Evolutionary conservation across 1,140 invertebrate genomes (phyloP).

Genomic region (Glossosoma conforme): DNA sequence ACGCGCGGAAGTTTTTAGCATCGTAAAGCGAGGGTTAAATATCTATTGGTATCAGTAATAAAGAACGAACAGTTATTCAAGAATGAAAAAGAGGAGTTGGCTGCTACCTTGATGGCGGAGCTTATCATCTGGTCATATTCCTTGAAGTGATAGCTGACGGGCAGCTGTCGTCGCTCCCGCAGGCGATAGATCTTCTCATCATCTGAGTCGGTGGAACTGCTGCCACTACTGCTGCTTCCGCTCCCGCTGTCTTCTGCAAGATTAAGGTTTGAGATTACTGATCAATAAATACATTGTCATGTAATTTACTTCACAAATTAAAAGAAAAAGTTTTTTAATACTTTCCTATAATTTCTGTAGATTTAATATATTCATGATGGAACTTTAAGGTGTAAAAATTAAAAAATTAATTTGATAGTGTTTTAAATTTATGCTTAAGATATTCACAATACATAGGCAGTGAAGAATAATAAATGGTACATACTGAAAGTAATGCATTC

Average conservation of each 20-base stretch:
- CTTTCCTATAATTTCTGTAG: too few relatives aligned
- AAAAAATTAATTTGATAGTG: constrained; percentile 2
- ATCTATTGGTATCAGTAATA: too few relatives aligned
- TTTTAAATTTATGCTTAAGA: constrained; percentile 1
- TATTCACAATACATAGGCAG: too few relatives aligned
- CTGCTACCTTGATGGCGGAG: constrained; percentile 79
- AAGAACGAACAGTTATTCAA: too few relatives aligned
- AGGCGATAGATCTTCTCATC: constrained; percentile 78
- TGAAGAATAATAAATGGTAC: neutral
- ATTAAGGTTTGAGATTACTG: too few relatives aligned
- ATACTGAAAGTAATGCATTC: neutral
- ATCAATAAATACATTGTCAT: too few relatives aligned
- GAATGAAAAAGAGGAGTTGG: neutral
- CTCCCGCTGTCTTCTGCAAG: constrained; percentile 24
- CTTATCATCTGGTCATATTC: constrained; percentile 94
- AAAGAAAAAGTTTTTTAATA: too few relatives aligned
- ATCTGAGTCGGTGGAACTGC: constrained; percentile 52
- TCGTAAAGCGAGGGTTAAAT: too few relatives aligned
- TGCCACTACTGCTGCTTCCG: constrained; percentile 34
- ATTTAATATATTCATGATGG: too few relatives aligned
- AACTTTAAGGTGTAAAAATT: too few relatives aligned
- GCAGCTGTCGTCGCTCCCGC: constrained; percentile 64
- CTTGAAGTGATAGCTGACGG: constrained; percentile 81
- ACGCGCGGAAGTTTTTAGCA: too few relatives aligned
- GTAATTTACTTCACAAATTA: too few relatives aligned